A percentile compares a stretch with the other conserved stretches of the same genome.
These are phyloP conservation scores for Hydrozoanthus tunicans DNA, from an alignment of 64 coral and sea anemone genomes.

Conservation along the genomic window DNA sequence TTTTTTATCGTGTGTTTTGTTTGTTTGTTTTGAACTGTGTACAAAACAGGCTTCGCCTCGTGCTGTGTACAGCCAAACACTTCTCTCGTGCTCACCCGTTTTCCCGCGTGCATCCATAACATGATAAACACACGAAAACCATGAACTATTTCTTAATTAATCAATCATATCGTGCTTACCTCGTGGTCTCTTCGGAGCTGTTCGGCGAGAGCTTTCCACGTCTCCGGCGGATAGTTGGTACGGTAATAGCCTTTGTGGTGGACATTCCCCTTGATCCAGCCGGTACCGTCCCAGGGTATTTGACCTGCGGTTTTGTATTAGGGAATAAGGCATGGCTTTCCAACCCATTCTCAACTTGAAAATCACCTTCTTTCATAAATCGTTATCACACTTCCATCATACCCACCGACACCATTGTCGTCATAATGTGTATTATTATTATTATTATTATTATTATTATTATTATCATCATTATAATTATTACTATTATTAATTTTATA, in stretches of 20 bases:
- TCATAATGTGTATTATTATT: too few relatives aligned
- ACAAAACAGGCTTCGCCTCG: too few relatives aligned
- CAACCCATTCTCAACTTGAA: background rate
- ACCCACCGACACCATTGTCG: too few relatives aligned
- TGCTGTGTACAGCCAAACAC: too few relatives aligned
- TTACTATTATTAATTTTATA: too few relatives aligned
- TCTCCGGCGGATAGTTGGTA: slow-evolving; percentile 19
- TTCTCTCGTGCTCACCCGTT: too few relatives aligned
- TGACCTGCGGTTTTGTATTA: background rate
- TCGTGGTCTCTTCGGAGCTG: background rate
- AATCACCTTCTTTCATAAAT: background rate
- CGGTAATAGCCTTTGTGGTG: slow-evolving; percentile 33
- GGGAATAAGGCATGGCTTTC: background rate
- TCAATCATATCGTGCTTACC: background rate
- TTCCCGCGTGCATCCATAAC: too few relatives aligned
- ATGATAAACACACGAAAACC: too few relatives aligned
- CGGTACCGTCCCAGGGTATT: slow-evolving; percentile 25
- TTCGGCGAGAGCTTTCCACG: background rate
- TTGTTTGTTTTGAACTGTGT: too few relatives aligned
- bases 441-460: too few relatives aligned
- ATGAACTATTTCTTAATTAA: background rate
- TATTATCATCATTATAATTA: too few relatives aligned
- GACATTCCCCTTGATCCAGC: slow-evolving; percentile 41
- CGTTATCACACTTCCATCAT: background rate
- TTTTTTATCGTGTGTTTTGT: too few relatives aligned